phyloP scores from a whole-genome alignment of 2,797 vertebrate species.

The Propithecus deckenii region DNA sequence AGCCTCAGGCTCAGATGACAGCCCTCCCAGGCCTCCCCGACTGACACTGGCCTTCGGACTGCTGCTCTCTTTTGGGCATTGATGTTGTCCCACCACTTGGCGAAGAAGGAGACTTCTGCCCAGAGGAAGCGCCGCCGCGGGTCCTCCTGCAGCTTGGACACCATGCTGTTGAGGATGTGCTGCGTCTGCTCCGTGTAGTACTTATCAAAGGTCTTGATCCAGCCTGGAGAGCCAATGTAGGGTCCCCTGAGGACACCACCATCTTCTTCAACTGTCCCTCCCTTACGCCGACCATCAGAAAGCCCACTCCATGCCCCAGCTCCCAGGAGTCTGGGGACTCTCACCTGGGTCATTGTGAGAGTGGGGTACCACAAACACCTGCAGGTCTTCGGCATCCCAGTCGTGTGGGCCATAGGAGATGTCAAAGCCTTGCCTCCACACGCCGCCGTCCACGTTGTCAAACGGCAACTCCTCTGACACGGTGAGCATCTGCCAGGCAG shows the following conservation, averaged over 20 bases:
- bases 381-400: constrained; percentile 93
- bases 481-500: constrained; percentile 91
- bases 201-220: constrained; percentile 99
- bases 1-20: rapidly evolving
- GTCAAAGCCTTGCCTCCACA: constrained; percentile 99
- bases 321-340: neutral
- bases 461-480: constrained; percentile 94
- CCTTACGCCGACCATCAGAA: neutral
- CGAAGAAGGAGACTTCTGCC: constrained; percentile 97
- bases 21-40: neutral
- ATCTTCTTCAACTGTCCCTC: neutral
- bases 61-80: constrained; percentile 92
- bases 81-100: constrained; percentile 98
- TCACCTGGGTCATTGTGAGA: constrained; percentile 99
- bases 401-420: constrained; percentile 94
- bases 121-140: constrained; percentile 96
- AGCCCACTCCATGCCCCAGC: rapidly evolving
- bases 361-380: constrained; percentile 97
- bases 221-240: constrained; percentile 86
- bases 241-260: neutral
- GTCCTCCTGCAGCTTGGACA: constrained; percentile 96
- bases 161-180: constrained; percentile 98
- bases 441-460: constrained; percentile 96
- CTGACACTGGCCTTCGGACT: constrained; percentile 90
- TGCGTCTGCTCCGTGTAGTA: constrained; percentile 98